Percentiles rank a stretch among this genome's conserved stretches.
phyloP scores from a whole-genome alignment of 2,888 invertebrate species.

The Pandemis corylana region DNA sequence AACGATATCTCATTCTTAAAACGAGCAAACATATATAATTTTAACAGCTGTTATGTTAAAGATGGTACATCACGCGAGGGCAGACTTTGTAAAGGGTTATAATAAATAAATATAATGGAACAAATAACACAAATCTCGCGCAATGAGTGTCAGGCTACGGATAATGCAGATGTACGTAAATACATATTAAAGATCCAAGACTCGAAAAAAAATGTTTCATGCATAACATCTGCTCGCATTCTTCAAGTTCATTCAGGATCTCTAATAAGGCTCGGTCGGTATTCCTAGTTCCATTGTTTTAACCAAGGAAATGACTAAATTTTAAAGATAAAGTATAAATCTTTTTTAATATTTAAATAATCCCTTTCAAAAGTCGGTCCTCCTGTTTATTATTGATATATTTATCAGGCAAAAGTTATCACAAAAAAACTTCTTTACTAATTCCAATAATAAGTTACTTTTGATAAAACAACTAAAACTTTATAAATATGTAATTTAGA shows the following conservation, averaged over 20 bases:
- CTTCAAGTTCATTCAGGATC: no score
- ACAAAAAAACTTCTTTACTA: neutral
- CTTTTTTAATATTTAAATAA: neutral
- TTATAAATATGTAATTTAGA: slow-evolving; percentile 28
- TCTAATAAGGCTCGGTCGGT: neutral
- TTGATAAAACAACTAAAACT: neutral
- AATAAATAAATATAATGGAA: no score
- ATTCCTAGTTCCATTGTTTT: neutral
- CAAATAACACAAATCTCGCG: no score
- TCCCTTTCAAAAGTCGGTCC: neutral
- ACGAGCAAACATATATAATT: slow-evolving; percentile 8
- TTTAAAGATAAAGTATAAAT: neutral
- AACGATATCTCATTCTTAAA: slow-evolving; percentile 14
- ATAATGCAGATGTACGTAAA: no score
- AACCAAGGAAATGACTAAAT: neutral
- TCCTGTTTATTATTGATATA: neutral
- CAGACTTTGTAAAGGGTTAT: neutral
- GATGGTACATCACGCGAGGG: neutral
- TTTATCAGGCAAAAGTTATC: neutral
- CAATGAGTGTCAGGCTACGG: no score
- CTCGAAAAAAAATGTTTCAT: no score
- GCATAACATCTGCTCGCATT: no score
- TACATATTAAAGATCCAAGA: no score
- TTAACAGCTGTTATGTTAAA: neutral
- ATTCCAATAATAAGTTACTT: neutral